A percentile compares a stretch with the other conserved stretches of the same genome.
Evolutionary conservation across 2,113 vertebrate species (phyloP).

Genomic region (Anser brachyrhynchus): DNA sequence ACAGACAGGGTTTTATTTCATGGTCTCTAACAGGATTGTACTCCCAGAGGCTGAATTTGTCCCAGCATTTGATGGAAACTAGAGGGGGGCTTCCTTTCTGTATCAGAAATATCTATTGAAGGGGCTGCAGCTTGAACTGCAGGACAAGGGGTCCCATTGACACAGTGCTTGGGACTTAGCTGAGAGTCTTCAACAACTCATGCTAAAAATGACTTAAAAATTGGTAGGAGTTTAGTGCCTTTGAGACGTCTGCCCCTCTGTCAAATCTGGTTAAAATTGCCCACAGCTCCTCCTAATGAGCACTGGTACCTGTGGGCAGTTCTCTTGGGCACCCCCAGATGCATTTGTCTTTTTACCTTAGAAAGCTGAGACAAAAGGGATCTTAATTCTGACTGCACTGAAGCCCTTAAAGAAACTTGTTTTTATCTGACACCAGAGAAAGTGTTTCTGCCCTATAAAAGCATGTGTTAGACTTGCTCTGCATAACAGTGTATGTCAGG

Average conservation of each 20-base stretch:
- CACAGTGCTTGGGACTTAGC: background rate
- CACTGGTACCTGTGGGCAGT: background rate
- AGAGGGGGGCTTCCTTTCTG: background rate
- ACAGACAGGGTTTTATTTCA: background rate
- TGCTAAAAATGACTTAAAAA: background rate
- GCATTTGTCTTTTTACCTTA: background rate
- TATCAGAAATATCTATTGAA: no score
- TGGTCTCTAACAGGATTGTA: background rate
- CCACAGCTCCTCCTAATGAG: background rate
- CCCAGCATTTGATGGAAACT: background rate
- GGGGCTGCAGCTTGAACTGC: background rate
- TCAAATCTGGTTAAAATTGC: background rate
- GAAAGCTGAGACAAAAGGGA: background rate
- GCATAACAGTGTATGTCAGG: accelerated
- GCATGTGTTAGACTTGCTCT: background rate
- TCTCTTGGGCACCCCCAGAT: background rate
- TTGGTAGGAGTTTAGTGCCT: background rate
- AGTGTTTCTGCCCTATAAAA: background rate
- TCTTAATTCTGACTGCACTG: background rate
- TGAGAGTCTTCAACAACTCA: background rate
- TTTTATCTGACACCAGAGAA: background rate
- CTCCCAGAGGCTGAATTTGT: background rate
- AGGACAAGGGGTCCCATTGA: background rate
- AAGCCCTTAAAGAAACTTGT: background rate
- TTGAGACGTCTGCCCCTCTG: background rate